phyloP scores from a whole-genome alignment of 2,797 vertebrate genomes.

The Chiloscyllium punctatum region DNA sequence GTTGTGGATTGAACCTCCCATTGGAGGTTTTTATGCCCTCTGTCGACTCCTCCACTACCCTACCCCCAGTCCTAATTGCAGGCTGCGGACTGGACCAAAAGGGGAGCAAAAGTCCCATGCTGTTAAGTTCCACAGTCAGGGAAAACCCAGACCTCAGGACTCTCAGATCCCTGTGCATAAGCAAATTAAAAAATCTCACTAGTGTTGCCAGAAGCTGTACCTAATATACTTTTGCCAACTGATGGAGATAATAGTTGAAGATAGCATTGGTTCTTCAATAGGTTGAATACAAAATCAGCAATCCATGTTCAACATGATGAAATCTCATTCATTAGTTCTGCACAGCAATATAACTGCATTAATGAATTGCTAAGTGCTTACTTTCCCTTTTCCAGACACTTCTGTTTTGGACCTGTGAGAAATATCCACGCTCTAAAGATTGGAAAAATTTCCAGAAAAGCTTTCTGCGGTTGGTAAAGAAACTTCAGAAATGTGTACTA shows the following conservation, averaged over 20 bases:
- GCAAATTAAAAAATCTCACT: neutral
- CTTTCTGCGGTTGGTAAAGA: conserved; percentile 63
- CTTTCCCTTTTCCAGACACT: conserved; percentile 58
- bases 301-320: conserved; percentile 39
- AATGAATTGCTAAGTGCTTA: conserved; percentile 40
- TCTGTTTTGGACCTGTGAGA: conserved; percentile 78
- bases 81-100: neutral
- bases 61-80: no score
- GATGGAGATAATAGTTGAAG: neutral
- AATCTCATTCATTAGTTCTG: neutral
- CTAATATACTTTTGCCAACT: neutral
- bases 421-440: conserved; percentile 62
- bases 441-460: conserved; percentile 59
- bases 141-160: neutral
- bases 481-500: conserved; percentile 67
- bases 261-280: neutral
- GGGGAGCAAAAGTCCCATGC: neutral
- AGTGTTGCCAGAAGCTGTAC: neutral
- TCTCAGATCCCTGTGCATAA: neutral
- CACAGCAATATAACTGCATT: conserved; percentile 31
- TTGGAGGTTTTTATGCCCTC: neutral
- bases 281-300: conserved; percentile 13
- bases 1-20: neutral
- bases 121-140: neutral
- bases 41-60: no score